Percentiles rank a stretch among this genome's conserved stretches.
Conservation (phyloP, 1,140 invertebrate genomes). For the Aphelinus atriplicis region DNA sequence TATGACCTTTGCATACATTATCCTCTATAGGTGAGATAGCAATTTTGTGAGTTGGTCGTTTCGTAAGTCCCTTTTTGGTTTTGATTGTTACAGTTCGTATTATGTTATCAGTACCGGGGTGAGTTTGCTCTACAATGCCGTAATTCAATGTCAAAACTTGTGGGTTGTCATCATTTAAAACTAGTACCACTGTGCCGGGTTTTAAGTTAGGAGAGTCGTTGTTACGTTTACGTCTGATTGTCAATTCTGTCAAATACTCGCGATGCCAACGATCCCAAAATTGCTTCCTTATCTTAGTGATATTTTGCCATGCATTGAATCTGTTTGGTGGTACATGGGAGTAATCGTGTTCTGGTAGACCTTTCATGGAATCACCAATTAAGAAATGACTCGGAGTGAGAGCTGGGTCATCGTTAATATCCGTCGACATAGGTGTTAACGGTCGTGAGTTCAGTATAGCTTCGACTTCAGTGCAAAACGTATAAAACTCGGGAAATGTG, state of each 20-base stretch:
- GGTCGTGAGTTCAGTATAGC: constrained; percentile 16
- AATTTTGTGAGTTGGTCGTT: no score
- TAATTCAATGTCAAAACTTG: constrained; percentile 19
- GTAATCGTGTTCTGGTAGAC: background rate
- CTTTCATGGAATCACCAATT: constrained; percentile 17
- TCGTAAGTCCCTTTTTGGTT: no score
- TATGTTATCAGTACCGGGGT: constrained; percentile 20
- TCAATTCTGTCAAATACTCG: constrained; percentile 48
- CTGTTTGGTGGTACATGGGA: background rate
- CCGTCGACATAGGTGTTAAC: constrained; percentile 1
- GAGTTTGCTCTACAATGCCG: constrained; percentile 13
- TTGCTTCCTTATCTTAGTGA: constrained; percentile 40
- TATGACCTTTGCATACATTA: no score
- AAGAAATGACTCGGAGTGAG: constrained; percentile 19
- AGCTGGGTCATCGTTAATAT: constrained; percentile 16
- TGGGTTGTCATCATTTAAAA: constrained; percentile 26
- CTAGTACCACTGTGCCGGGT: constrained; percentile 17
- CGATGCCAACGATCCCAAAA: constrained; percentile 48
- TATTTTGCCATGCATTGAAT: constrained; percentile 28
- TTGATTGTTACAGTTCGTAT: background rate
- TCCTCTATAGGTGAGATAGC: no score
- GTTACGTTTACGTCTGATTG: constrained; percentile 33
- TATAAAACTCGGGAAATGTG: background rate
- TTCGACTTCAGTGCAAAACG: constrained; percentile 18
- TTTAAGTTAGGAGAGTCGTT: constrained; percentile 49